Evolutionary conservation across 64 coral and sea anemone genomes (phyloP).

Genomic region (Orbicella faveolata): DNA sequence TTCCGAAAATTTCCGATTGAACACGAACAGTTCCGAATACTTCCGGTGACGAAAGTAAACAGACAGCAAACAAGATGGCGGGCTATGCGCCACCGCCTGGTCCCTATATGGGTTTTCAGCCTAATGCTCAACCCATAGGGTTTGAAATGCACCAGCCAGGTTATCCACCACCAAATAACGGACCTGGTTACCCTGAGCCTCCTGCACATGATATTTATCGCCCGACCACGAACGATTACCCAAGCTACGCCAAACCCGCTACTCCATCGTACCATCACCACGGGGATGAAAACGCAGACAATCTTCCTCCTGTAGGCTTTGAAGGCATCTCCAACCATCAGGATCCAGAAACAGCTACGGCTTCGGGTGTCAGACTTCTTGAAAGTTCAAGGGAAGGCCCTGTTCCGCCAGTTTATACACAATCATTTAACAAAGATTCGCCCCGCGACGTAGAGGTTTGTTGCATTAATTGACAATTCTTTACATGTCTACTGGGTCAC

Average conservation of each 20-base stretch:
- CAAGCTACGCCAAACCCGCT: not conserved
- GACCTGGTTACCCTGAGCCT: constrained; percentile 30
- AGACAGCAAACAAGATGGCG: constrained; percentile 56
- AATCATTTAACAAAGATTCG: not conserved
- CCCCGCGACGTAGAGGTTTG: not conserved
- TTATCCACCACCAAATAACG: constrained; percentile 6
- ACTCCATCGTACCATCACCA: constrained; percentile 32
- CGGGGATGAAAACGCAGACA: not conserved
- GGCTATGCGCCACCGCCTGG: constrained; percentile 36
- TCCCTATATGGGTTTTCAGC: constrained; percentile 31
- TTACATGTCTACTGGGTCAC: too few species aligned
- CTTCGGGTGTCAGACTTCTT: constrained; percentile 21
- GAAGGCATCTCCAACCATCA: constrained; percentile 5
- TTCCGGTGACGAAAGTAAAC: not conserved
- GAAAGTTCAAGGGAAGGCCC: constrained; percentile 6
- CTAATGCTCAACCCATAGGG: constrained; percentile 37
- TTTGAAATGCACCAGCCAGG: constrained; percentile 48
- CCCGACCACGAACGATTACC: constrained; percentile 22
- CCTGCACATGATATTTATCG: constrained; percentile 30
- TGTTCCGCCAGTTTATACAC: not conserved
- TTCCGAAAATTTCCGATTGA: not conserved
- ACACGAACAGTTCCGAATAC: not conserved
- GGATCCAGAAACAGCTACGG: constrained; percentile 29
- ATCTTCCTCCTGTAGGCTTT: constrained; percentile 62
- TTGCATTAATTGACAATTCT: not conserved